phyloP scores from a whole-genome alignment of 2,113 vertebrate genomes.

The Cyphomyrus discorhynchus region DNA sequence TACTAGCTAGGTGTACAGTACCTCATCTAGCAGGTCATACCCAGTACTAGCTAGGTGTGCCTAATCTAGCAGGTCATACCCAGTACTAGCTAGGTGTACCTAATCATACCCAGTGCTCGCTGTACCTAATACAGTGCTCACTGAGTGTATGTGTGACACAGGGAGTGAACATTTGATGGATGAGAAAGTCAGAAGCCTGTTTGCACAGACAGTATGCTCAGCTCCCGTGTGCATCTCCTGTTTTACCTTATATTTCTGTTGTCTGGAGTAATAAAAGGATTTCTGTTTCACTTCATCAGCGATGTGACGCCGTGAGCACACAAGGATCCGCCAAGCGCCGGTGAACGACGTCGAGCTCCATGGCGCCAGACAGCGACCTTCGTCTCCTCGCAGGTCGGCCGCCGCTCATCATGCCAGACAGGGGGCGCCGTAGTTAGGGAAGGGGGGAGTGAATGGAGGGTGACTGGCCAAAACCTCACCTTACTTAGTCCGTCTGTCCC shows the following conservation, averaged over 20 bases:
- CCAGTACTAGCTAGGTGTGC: neutral
- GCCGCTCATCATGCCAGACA: neutral
- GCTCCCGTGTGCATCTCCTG: neutral
- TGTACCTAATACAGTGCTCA: neutral
- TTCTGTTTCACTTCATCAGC: neutral
- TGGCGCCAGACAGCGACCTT: neutral
- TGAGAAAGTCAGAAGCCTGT: neutral
- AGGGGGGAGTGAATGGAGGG: neutral
- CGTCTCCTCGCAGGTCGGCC: neutral
- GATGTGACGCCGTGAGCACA: neutral
- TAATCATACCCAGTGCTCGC: neutral
- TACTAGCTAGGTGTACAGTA: neutral
- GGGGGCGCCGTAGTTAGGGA: neutral
- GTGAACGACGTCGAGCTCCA: neutral
- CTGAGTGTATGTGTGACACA: neutral
- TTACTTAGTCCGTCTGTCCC: neutral
- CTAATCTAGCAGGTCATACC: neutral
- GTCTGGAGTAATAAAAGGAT: neutral
- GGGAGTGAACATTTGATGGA: neutral
- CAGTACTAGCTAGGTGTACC: neutral
- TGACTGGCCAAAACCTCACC: neutral
- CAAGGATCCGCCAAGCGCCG: neutral
- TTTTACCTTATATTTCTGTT: neutral
- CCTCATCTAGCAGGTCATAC: neutral
- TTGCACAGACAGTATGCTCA: neutral